Evolutionary conservation across 1,140 invertebrate species (phyloP), one percentile per base, ranked within the genome.

Genomic region (Tyrophagus putrescentiae): DNA sequence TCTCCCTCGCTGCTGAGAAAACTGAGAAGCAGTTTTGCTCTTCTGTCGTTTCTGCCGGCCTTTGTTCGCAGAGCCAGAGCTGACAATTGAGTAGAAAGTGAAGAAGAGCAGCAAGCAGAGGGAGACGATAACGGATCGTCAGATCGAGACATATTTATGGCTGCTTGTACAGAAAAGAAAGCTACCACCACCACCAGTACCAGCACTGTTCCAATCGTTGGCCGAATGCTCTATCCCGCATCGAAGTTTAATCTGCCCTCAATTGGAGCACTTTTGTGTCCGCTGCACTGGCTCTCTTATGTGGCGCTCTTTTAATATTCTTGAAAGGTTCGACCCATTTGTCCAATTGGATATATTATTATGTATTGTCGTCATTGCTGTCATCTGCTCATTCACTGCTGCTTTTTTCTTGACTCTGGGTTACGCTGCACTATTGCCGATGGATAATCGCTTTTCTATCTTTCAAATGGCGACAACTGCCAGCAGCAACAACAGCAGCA

Each of bases 281-380:
- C n/a, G n/a, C n/a, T n/a, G n/a, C n/a, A n/a, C n/a, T n/a, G n/a
- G n/a, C n/a, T n/a, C n/a, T n/a, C n/a, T n/a, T 13, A 48, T 48
- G 23, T 21, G 36, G 21, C 36, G 31, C 7, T 48, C 7, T 48
- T 48, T 48, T 48, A 48, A 48, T 48, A 48, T 48, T 48, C 7
- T 18, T 48, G 45, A 48, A 48, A 48, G 45, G 45, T 48, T 48
- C 45, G 45, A 48, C 45, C 45, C 45, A 48, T 48, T 48, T 48
- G 21, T 48, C 45, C 7, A 48, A 48, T 48, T 48, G 45, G 45
- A 48, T 48, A n/a, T n/a, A n/a, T n/a, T n/a, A n/a, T n/a, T n/a
- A n/a, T n/a, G n/a, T n/a, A n/a, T n/a, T n/a, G n/a, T n/a, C n/a
- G n/a, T n/a, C n/a, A n/a, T n/a, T n/a, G n/a, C n/a, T n/a, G n/a